A percentile compares a stretch with the other conserved stretches of the same genome.
Evolutionary conservation across 2,113 vertebrate species (phyloP).

Genomic region (Papio anubis): DNA sequence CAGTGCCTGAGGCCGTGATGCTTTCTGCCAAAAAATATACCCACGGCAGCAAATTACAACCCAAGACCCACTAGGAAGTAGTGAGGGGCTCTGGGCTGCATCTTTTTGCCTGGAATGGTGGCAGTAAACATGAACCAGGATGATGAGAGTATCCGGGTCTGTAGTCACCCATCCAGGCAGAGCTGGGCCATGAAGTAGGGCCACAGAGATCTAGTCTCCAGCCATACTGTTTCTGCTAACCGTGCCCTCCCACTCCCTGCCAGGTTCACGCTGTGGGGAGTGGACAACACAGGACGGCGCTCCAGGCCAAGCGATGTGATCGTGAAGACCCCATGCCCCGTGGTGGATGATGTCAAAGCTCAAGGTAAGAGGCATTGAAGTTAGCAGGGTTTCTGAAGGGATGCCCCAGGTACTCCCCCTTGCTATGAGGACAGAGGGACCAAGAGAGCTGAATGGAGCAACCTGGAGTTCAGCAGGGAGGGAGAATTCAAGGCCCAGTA

Average conservation of each 20-base stretch:
- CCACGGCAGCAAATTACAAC: background rate
- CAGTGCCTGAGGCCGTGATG: accelerated
- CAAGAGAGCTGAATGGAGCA: too few species aligned
- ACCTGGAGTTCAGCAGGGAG: accelerated
- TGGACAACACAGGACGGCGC: conserved; percentile 96
- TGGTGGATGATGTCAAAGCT: conserved; percentile 98
- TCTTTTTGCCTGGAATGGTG: background rate
- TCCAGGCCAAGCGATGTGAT: conserved; percentile 95
- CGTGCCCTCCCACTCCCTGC: accelerated
- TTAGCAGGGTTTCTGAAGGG: background rate
- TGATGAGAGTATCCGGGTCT: background rate
- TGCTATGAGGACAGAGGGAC: accelerated
- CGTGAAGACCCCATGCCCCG: conserved; percentile 96
- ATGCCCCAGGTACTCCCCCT: background rate
- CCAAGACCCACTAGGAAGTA: background rate
- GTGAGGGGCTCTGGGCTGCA: accelerated
- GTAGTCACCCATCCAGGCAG: accelerated
- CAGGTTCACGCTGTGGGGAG: conserved; percentile 98
- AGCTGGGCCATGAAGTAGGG: too few species aligned
- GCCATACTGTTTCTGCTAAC: background rate
- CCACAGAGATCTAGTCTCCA: accelerated
- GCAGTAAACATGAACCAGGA: accelerated
- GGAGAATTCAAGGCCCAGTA: too few species aligned
- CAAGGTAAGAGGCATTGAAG: conserved; percentile 89
- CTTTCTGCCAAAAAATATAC: accelerated